Conservation (phyloP, 2,888 invertebrate genomes). For the Entomobrya proxima region DNA sequence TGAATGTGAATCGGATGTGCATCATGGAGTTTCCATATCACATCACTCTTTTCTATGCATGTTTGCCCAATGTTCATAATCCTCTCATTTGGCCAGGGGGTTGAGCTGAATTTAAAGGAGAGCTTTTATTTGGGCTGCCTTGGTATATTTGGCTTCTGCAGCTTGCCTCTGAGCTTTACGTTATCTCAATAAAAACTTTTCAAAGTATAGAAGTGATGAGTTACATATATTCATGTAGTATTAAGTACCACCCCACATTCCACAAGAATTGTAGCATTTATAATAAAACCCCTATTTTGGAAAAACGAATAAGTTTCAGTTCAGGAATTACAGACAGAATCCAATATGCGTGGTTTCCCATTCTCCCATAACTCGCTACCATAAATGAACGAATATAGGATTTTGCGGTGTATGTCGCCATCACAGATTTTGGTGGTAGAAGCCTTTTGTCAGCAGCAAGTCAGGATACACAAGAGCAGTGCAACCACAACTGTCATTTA, state of each 20-base stretch:
- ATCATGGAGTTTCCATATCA: constrained; percentile 1
- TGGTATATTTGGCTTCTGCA: background rate
- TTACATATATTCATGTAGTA: too few species aligned
- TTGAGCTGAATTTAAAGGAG: constrained; percentile 34
- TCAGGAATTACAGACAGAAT: background rate
- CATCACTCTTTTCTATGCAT: constrained; percentile 31
- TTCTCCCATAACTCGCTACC: background rate
- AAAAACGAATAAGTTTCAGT: background rate
- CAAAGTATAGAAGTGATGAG: too few species aligned
- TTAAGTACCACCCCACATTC: background rate
- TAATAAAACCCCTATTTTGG: background rate
- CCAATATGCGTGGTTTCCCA: constrained; percentile 5
- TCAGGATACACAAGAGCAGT: constrained; percentile 26
- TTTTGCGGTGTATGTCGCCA: constrained; percentile 7
- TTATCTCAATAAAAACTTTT: background rate
- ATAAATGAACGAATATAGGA: constrained; percentile 27
- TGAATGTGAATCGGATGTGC: constrained; percentile 55
- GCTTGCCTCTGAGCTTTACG: background rate
- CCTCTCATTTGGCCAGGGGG: constrained; percentile 39
- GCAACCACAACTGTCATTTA: constrained; percentile 23
- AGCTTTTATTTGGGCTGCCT: background rate
- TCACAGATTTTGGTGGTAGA: constrained; percentile 24
- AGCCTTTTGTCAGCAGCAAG: constrained; percentile 29
- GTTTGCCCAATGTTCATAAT: constrained; percentile 48
- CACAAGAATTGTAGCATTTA: background rate